Evolutionary conservation across 2,113 vertebrate species (phyloP), one percentile per base, ranked within the genome.

Genomic region (Tauraco erythrolophus): DNA sequence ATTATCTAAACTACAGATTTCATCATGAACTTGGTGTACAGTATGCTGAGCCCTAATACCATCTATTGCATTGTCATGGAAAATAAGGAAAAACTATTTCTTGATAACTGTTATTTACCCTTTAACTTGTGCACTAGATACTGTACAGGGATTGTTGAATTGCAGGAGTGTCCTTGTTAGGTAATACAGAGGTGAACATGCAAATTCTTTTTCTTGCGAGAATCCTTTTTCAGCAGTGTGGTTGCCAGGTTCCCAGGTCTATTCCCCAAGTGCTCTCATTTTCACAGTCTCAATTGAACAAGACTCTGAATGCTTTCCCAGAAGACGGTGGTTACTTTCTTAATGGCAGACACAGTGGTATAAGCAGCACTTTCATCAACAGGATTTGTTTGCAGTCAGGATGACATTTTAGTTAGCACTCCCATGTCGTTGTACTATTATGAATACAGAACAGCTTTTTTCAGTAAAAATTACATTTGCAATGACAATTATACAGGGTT

Each of bases 211-310:
- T 83, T 89, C 37, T 46, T 43, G 35, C 9, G 6, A 96, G 81
- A 51, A 70, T 90, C 72, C 48, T 80, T 78, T 77, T 64, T 84
- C 43, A 66, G 95, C 58, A 85, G 30, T 41, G 45, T 78, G 64
- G 94, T 98, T 97, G 94, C 95, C 97, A 95, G 85, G 94, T 81
- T 97, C 91, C 95, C 51, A 14, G 66, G 35, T 91, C 94, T 94
- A 10, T 94, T 95, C 83, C 93, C 95, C 43, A 96, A 89, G 84
- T 92, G 84, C 81, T 70, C 90, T 97, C 88, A 84, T 96, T 97
- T 97, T 89, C 92, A 54, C 89, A 91, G 74, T 88, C 93, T 96
- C 95, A 45, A 24, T 10, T 95, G 95, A 97, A 58, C 46, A 31
- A 68, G 76, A 80, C 68, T 60, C 84, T 89, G 84, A 95, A 91